Base-by-base conservation (phyloP, 2,888 invertebrate genomes). In the Baronia brevicornis region DNA sequence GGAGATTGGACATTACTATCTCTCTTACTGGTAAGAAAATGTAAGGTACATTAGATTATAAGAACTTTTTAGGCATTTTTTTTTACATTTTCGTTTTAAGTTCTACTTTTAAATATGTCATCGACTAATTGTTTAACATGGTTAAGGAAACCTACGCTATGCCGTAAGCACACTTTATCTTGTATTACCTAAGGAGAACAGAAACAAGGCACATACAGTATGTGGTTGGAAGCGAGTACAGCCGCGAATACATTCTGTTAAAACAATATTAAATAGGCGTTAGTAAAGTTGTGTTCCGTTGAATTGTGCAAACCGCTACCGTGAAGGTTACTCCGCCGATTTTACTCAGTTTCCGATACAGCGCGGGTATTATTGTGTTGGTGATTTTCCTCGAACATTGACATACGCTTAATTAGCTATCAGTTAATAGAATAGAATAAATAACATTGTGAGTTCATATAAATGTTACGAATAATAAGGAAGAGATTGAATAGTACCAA, bases 401-500 rank as follows among this genome's bases (percentile, higher is more conserved):
- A 34, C 27, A 7, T 32, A 11, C 34, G 17, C 34, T 37, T 32
- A 37, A 31, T 38, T 38, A 38, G 32, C 37, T 35, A 38, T 38
- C 22, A 28, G 32, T 23, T 24, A 34, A 38, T 39, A 21, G 28
- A 35, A 22, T n/a, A 29, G 23, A 33, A 15, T 36, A 33, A 27
- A 6, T 29, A 27, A 22, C 25, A 8, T 13, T 21, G 23, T 28
- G 2, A 14, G n/a, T 24, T 30, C 27, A 33, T 44, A 26, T 51
- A 40, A 36, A 68, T 69, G 66, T 62, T 68, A 7, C 51, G 48
- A 26, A 40, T 47, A 13, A 46, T 73, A 12, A 67, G 51, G 51
- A 68, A 60, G 33, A 59, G 54, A 19, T 49, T 73, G n/a, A n/a
- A n/a, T 6, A 70, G 73, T 57, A 45, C 68, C 9, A 69, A 58